phyloP scores from a whole-genome alignment of 92 coral and sea anemone genomes.

The Pocillopora meandrina region DNA sequence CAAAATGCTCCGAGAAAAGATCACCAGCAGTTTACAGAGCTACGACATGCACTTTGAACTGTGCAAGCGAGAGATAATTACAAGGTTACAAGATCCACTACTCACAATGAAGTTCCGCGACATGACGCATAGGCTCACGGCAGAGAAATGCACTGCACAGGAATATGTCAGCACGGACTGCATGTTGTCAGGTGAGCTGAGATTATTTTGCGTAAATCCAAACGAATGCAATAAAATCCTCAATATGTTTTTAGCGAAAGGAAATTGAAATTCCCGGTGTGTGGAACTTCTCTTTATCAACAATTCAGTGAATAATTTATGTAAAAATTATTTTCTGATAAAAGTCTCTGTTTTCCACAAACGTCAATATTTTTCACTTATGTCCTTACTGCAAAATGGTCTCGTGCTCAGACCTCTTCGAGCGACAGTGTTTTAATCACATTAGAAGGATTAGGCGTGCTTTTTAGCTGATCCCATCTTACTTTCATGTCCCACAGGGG shows the following conservation, averaged over 20 bases:
- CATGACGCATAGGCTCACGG: slow-evolving; percentile 75
- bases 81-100: slow-evolving; percentile 90
- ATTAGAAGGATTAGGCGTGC: too few relatives aligned
- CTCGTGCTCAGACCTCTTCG: neutral
- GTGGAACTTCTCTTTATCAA: too few relatives aligned
- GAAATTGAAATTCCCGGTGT: neutral
- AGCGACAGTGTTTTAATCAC: too few relatives aligned
- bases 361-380: too few relatives aligned
- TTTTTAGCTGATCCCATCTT: too few relatives aligned
- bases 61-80: slow-evolving; percentile 85
- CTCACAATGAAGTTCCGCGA: slow-evolving; percentile 85
- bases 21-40: slow-evolving; percentile 85
- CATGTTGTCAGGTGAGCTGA: slow-evolving; percentile 78
- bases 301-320: too few relatives aligned
- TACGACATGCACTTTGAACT: slow-evolving; percentile 87
- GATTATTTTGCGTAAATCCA: neutral
- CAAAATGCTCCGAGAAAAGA: slow-evolving; percentile 96
- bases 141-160: slow-evolving; percentile 74
- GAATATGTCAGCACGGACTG: slow-evolving; percentile 92
- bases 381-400: neutral
- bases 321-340: too few relatives aligned
- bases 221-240: neutral
- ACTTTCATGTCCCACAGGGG: slow-evolving; percentile 49
- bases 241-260: neutral
- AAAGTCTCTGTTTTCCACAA: too few relatives aligned